Base-by-base conservation (phyloP, 2,888 invertebrate genomes). In the Chrysodeixis includens region DNA sequence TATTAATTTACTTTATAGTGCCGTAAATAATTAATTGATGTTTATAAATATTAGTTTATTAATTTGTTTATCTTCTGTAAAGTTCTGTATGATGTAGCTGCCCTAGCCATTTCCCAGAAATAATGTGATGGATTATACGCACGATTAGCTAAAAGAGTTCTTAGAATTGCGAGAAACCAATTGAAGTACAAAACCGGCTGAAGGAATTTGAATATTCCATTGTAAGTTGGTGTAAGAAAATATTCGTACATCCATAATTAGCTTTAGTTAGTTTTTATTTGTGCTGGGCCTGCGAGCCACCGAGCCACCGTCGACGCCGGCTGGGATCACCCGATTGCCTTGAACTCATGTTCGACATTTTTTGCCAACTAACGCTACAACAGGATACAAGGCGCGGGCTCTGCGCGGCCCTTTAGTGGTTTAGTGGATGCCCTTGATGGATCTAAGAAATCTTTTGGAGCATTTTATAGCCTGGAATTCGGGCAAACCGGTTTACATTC, bases 281-380 rank as follows among this genome's bases (percentile, higher is more conserved):
- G 74, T 79, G 81, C 70, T 77, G 75, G 81, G n/a, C n/a, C n/a
- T n/a, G n/a, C n/a, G n/a, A n/a, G 73, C 74, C 16, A 53, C 59
- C 30, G 30, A 18, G 30, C 18, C 66, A 53, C 63, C 65, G 51
- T 44, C 58, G 56, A 71, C 79, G 83, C 60, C 73, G 70, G 65
- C 74, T 71, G 89, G 93, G 88, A 93, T 85, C 90, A 91, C 92
- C 89, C 84, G 94, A 86, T 94, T 70, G 88, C 94, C 94, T 95
- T 95, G 94, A 95, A 94, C 94, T 94, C 87, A 81, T 89, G 88
- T 87, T 92, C 92, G 89, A 90, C 88, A 90, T 93, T 94, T 95
- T 94, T 94, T 94, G 93, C 91, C 83, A 77, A 78, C 81, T 80
- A 82, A 85, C 81, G 83, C 86, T 83, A 87, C 90, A 93, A 90